A percentile compares a stretch with the other conserved stretches of the same genome.
Evolutionary conservation across 2,113 vertebrate genomes (phyloP).

Genomic region (Lucifuga dentata): DNA sequence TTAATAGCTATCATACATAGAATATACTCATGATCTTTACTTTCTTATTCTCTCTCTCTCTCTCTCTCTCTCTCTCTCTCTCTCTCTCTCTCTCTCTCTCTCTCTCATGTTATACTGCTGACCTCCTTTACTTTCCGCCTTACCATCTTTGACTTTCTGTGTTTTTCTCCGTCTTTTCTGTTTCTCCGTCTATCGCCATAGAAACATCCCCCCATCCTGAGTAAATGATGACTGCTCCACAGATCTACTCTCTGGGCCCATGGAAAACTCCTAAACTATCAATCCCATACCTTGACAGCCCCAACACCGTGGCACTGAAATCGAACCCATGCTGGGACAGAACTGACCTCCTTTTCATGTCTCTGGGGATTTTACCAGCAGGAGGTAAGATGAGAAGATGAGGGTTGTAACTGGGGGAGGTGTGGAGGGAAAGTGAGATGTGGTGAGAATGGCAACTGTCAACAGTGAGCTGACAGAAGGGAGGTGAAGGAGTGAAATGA

Average conservation of each 20-base stretch:
- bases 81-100: too few relatives aligned
- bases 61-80: too few relatives aligned
- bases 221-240: conserved; percentile 24
- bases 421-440: conserved; percentile 11
- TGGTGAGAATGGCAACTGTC: conserved; percentile 41
- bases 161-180: conserved; percentile 2
- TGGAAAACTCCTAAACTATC: conserved; percentile 55
- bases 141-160: too few relatives aligned
- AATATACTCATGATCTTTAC: too few relatives aligned
- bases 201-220: too few relatives aligned
- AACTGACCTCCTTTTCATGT: conserved; percentile 73
- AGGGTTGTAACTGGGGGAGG: neutral
- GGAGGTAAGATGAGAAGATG: conserved; percentile 43
- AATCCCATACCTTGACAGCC: conserved; percentile 49
- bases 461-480: conserved; percentile 39
- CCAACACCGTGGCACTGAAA: conserved; percentile 42
- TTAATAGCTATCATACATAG: too few relatives aligned
- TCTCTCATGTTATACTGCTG: too few relatives aligned
- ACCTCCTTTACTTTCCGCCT: too few relatives aligned
- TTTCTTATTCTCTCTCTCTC: too few relatives aligned
- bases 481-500: conserved; percentile 20
- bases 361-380: conserved; percentile 54
- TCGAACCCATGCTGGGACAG: conserved; percentile 67
- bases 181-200: conserved; percentile 13
- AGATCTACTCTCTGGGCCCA: conserved; percentile 28